Base-by-base conservation (phyloP, 1,140 invertebrate species). In the Drosophila subobscura region DNA sequence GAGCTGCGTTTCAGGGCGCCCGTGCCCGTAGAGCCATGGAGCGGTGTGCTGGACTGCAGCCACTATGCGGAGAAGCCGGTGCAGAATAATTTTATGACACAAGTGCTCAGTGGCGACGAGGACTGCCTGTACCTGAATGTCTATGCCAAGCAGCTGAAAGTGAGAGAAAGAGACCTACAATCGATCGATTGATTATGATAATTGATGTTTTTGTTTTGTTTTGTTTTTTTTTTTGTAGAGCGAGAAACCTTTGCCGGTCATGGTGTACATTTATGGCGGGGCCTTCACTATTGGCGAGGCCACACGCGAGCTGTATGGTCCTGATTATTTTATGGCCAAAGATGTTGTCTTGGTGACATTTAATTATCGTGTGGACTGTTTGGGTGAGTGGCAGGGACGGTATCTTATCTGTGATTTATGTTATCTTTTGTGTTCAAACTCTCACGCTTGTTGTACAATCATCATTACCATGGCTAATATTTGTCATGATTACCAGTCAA, bases 251-350 rank as follows among this genome's bases (percentile, higher is more conserved):
- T 41, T 91, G 40, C 94, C 95, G 0, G 95, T 96, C 0, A 93
- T 96, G 90, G 93, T 96, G 1, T 96, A 92, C 90, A 93, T 96
- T 25, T 94, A 96, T 84, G 96, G 95, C 4, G 96, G 96, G 23
- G 93, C 90, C 37, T 95, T 95, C 72, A 77, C 90, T 3, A 58
- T 83, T 8, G 94, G 94, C 1, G 93, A 92, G 20, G 93, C 71
- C 4, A 81, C 88, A 3, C 79, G 75, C 5, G 57, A 86, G 2
- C 16, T 91, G 0, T 94, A 94, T 65, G 93, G 94, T 14, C 93
- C 94, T 2, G 94, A 95, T 73, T 94, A 94, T 53, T 92, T 96
- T 4, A 88, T 94, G 22, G 84, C 92, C 16, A 92, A 95, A 80
- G 93, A 94, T 54, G 91, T 96, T 1, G 90, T 96, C 10, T 57